These are phyloP conservation scores for Sinelater perroti DNA, from an alignment of 2,888 invertebrate species.

Conservation along the genomic window DNA sequence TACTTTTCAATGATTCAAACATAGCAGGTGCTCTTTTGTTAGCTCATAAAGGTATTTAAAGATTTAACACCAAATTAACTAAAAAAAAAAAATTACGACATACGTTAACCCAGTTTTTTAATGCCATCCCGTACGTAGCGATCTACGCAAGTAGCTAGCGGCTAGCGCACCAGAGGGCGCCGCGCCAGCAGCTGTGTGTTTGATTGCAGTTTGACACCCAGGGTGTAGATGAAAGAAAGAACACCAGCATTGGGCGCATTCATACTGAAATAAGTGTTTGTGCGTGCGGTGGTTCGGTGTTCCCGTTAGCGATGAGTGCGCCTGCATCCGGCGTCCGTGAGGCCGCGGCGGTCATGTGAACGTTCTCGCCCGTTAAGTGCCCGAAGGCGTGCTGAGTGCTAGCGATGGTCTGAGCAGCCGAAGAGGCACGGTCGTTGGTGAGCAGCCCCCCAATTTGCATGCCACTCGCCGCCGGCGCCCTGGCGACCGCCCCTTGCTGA, in stretches of 20 bases:
- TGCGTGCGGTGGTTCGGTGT: slow-evolving; percentile 17
- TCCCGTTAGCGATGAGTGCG: slow-evolving; percentile 12
- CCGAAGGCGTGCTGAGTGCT: slow-evolving; percentile 19
- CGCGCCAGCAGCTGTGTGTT: background rate
- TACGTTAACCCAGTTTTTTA: background rate
- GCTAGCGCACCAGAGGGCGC: slow-evolving; percentile 7
- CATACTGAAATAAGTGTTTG: slow-evolving; percentile 23
- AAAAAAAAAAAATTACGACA: background rate
- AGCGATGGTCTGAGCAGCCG: slow-evolving; percentile 17
- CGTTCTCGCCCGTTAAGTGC: slow-evolving; percentile 16
- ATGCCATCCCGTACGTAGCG: background rate
- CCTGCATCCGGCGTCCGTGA: background rate
- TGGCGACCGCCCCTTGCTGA: background rate
- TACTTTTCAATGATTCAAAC: too few relatives aligned
- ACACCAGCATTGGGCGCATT: slow-evolving; percentile 2
- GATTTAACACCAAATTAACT: too few relatives aligned
- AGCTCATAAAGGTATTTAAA: too few relatives aligned
- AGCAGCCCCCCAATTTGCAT: slow-evolving; percentile 22
- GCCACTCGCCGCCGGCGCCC: slow-evolving; percentile 11
- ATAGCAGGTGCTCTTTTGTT: too few relatives aligned
- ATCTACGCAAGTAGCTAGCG: background rate
- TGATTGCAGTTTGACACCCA: slow-evolving; percentile 30
- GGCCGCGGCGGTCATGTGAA: slow-evolving; percentile 2
- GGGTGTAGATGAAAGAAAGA: slow-evolving; percentile 26
- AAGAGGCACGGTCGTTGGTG: slow-evolving; percentile 20